A percentile compares a stretch with the other conserved stretches of the same genome.
Evolutionary conservation across 1,140 invertebrate genomes (phyloP).

Genomic region (Geopemphigus sp.): DNA sequence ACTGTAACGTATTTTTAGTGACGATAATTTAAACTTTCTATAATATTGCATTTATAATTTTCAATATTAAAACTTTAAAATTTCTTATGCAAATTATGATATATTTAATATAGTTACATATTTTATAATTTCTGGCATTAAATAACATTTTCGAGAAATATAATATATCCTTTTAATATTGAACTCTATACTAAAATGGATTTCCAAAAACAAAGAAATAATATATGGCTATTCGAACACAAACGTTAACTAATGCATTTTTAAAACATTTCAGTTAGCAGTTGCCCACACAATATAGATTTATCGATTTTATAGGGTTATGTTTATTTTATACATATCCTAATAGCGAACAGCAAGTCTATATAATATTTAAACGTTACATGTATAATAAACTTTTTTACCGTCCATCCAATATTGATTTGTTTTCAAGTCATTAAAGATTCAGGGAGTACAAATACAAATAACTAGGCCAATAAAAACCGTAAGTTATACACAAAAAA

Average conservation of each 20-base stretch:
- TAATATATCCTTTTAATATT: too few species aligned
- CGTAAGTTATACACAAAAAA: neutral
- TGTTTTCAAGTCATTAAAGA: neutral
- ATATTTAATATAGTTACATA: too few species aligned
- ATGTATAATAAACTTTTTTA: neutral
- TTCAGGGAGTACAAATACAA: neutral
- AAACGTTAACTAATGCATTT: neutral
- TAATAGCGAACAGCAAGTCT: neutral
- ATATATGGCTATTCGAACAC: neutral
- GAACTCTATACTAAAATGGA: neutral
- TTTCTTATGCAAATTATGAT: neutral
- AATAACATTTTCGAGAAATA: too few species aligned
- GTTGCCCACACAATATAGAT: neutral
- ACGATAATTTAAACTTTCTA: too few species aligned
- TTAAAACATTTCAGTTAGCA: neutral
- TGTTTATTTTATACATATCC: neutral
- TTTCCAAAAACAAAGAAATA: neutral
- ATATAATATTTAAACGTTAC: slow-evolving; percentile 5
- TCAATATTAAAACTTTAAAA: too few species aligned
- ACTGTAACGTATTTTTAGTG: too few species aligned
- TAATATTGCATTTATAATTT: too few species aligned
- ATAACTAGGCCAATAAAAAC: neutral
- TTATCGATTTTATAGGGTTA: slow-evolving; percentile 1
- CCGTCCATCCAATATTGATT: neutral
- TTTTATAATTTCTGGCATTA: too few species aligned